phyloP scores from a whole-genome alignment of 2,888 invertebrate species.

The Andrena chrysosceles region DNA sequence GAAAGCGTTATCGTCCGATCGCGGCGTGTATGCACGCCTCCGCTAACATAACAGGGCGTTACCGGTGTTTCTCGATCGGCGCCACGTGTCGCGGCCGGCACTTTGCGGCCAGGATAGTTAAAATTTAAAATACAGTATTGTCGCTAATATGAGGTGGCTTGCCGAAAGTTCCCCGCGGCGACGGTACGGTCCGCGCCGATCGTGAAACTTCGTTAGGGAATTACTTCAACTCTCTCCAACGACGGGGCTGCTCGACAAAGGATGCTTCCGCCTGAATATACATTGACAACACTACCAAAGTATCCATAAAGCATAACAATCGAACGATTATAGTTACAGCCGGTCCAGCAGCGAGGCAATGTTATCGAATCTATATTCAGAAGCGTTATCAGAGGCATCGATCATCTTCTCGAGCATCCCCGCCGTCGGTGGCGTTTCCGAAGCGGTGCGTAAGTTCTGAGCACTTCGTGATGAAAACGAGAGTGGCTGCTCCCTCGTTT shows the following conservation, averaged over 20 bases:
- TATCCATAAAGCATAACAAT: constrained; percentile 45
- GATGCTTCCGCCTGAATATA: constrained; percentile 7
- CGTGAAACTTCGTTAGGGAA: constrained; percentile 23
- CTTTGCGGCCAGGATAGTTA: constrained; percentile 2
- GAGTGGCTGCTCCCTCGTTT: neutral
- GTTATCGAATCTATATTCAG: constrained; percentile 37
- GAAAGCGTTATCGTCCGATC: constrained; percentile 11
- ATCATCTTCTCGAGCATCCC: constrained; percentile 12
- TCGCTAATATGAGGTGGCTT: constrained; percentile 45
- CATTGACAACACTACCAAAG: constrained; percentile 47
- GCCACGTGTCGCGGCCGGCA: constrained; percentile 7
- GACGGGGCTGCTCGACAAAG: constrained; percentile 22
- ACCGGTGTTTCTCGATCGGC: constrained; percentile 21
- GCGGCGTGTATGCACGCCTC: constrained; percentile 9
- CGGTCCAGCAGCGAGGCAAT: constrained; percentile 65
- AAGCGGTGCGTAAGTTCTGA: constrained; percentile 35
- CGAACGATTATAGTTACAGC: constrained; percentile 43
- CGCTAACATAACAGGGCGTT: constrained; percentile 2
- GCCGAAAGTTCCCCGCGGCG: constrained; percentile 12
- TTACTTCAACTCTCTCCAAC: constrained; percentile 21
- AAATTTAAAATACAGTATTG: constrained; percentile 54
- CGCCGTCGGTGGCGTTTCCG: constrained; percentile 15
- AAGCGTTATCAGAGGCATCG: neutral
- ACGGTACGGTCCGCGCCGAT: constrained; percentile 11
- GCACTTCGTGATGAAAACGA: neutral